A percentile compares a stretch with the other conserved stretches of the same genome.
Conservation (phyloP, 2,888 invertebrate species). For the Monopis laevigella region DNA sequence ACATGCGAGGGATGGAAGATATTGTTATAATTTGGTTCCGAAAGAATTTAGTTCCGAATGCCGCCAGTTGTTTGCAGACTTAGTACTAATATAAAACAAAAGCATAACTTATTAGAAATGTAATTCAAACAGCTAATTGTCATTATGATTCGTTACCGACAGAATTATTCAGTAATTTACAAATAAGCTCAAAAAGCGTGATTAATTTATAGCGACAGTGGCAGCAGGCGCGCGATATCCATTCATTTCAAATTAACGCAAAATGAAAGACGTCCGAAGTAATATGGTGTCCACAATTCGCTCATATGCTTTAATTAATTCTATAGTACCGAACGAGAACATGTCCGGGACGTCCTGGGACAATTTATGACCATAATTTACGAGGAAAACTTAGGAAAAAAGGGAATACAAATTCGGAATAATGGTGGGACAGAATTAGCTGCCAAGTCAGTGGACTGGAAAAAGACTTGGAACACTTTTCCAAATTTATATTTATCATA, state of each 20-base stretch:
- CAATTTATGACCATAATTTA: conserved; percentile 58
- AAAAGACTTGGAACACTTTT: conserved; percentile 7
- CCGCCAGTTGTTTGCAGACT: too few relatives aligned
- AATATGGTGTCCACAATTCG: conserved; percentile 6
- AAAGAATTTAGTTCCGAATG: too few relatives aligned
- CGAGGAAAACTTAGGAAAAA: conserved; percentile 41
- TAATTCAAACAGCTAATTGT: too few relatives aligned
- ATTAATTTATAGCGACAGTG: too few relatives aligned
- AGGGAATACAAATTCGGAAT: conserved; percentile 43
- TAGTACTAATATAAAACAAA: too few relatives aligned
- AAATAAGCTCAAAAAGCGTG: too few relatives aligned
- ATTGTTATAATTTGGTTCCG: too few relatives aligned
- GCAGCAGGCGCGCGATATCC: not conserved
- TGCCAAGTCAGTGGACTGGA: conserved; percentile 15
- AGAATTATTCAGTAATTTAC: too few relatives aligned
- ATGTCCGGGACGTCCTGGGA: conserved; percentile 32
- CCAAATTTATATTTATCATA: not conserved
- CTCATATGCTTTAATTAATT: conserved; percentile 55
- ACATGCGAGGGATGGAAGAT: too few relatives aligned
- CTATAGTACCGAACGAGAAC: conserved; percentile 32
- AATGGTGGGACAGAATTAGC: conserved; percentile 25
- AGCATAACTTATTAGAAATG: too few relatives aligned
- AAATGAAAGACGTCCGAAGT: conserved; percentile 10
- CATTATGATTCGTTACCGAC: too few relatives aligned
- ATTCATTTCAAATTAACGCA: conserved; percentile 11